Conservation (phyloP, 2,888 invertebrate species). For the Reticulitermes lucifugus region DNA sequence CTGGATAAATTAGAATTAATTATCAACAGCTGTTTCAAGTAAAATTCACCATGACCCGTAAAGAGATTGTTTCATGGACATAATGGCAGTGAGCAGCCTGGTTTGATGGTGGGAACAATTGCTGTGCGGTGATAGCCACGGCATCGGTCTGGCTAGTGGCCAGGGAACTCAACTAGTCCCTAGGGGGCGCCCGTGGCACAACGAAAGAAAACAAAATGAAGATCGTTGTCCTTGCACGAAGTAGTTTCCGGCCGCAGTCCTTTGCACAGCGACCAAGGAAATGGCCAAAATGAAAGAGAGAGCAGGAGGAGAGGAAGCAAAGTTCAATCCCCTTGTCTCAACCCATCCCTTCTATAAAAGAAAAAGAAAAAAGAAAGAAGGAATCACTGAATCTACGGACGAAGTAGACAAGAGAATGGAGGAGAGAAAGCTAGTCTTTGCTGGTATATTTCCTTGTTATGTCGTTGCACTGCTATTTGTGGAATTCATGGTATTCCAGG, state of each 20-base stretch:
- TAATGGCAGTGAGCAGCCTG: too few relatives aligned
- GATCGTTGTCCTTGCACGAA: conserved; percentile 25
- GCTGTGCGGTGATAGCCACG: not conserved
- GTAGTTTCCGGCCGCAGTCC: conserved; percentile 29
- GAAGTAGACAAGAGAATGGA: conserved; percentile 11
- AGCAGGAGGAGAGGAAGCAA: not conserved
- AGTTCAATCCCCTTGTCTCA: conserved; percentile 6
- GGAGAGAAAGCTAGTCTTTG: not conserved
- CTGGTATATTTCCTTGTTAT: conserved; percentile 7
- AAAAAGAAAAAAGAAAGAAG: not conserved
- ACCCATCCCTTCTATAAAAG: not conserved
- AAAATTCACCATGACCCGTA: too few relatives aligned
- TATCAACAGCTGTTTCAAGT: too few relatives aligned
- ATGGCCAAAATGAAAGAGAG: not conserved
- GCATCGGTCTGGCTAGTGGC: not conserved
- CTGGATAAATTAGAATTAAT: too few relatives aligned
- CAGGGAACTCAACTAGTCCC: conserved; percentile 19
- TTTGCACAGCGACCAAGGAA: conserved; percentile 21
- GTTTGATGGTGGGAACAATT: too few relatives aligned
- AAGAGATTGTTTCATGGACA: too few relatives aligned
- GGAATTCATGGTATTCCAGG: not conserved
- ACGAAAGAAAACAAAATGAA: conserved; percentile 26
- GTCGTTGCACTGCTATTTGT: not conserved
- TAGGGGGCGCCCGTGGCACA: not conserved
- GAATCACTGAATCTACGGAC: not conserved